These are phyloP conservation scores for Aplodontia rufa DNA, from an alignment of 2,113 vertebrate genomes.

Conservation along the genomic window DNA sequence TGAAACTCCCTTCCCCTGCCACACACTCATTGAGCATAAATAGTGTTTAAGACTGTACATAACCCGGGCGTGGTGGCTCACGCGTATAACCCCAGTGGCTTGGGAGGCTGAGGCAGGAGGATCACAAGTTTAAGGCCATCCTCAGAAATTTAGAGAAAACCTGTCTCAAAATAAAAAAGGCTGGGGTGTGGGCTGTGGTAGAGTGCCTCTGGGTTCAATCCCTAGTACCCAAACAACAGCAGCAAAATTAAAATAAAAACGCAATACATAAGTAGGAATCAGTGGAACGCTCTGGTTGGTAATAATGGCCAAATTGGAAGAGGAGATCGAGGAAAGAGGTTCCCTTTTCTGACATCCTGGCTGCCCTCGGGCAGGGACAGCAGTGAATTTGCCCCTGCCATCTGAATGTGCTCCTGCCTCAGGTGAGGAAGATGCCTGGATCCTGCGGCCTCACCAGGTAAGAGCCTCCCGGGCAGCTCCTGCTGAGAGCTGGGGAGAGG, in stretches of 20 bases:
- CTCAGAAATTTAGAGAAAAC: too few species aligned
- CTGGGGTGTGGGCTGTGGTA: too few species aligned
- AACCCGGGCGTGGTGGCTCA: too few species aligned
- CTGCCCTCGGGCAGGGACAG: background rate
- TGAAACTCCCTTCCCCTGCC: background rate
- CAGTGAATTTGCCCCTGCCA: background rate
- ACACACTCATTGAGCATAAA: background rate
- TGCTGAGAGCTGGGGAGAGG: background rate
- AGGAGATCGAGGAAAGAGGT: accelerated
- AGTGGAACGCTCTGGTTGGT: background rate
- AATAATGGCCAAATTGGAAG: background rate
- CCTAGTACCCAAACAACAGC: too few species aligned
- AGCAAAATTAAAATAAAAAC: too few species aligned
- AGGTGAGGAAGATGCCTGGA: too few species aligned
- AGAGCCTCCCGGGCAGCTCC: background rate
- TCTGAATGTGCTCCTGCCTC: background rate
- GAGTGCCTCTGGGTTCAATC: too few species aligned
- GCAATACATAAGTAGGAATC: background rate
- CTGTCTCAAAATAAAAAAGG: too few species aligned
- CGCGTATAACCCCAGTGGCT: too few species aligned
- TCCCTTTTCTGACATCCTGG: background rate
- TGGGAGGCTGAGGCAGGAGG: too few species aligned
- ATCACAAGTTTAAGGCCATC: too few species aligned
- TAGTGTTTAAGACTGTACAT: accelerated
- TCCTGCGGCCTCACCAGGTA: background rate